Evolutionary conservation across 2,797 vertebrate species (phyloP).

Genomic region (Thripadectes ignobilis): DNA sequence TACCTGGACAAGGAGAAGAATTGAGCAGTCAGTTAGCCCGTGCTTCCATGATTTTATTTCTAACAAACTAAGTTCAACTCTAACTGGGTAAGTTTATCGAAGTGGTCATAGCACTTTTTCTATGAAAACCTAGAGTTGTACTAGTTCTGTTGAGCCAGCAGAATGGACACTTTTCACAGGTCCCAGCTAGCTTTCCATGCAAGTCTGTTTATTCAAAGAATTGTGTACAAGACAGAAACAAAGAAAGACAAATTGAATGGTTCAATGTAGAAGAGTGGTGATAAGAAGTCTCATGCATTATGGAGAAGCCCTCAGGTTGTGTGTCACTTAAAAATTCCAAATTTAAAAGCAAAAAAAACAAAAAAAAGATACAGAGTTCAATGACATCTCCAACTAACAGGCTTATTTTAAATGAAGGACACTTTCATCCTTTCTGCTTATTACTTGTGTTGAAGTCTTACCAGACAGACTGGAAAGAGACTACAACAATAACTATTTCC

Average conservation of each 20-base stretch:
- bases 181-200: background rate
- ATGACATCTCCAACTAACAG: background rate
- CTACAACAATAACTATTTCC: background rate
- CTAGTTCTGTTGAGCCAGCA: background rate
- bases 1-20: constrained; percentile 71
- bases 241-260: background rate
- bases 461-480: background rate
- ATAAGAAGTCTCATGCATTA: background rate
- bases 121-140: background rate
- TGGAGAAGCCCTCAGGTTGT: background rate
- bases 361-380: background rate
- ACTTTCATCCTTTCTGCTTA: background rate
- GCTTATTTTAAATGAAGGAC: background rate
- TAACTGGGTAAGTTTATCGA: background rate
- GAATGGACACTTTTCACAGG: background rate
- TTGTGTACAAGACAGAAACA: background rate
- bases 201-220: background rate
- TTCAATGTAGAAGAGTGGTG: background rate
- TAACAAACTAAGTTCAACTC: background rate
- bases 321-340: background rate
- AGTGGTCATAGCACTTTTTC: background rate
- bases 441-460: background rate
- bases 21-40: background rate
- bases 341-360: background rate
- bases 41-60: background rate